Conservation (phyloP, 2,113 vertebrate genomes). For the Pituophis catenifer region DNA sequence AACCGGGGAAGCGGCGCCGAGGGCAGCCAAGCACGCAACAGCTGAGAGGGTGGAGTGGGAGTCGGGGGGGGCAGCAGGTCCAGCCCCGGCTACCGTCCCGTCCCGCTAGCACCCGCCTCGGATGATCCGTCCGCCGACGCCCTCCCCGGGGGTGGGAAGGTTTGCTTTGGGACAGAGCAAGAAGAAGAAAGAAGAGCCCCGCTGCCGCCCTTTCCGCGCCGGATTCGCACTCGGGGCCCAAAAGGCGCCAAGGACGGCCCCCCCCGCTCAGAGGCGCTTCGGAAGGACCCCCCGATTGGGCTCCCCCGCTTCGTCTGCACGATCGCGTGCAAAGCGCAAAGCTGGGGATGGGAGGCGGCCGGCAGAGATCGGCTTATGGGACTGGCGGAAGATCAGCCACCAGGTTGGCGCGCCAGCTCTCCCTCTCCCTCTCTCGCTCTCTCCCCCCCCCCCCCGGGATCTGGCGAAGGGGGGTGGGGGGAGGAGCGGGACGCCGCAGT, state of each 20-base stretch:
- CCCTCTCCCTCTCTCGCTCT: too few relatives aligned
- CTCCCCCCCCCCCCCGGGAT: background rate
- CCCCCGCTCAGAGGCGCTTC: background rate
- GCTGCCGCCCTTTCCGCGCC: background rate
- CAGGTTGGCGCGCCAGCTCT: too few relatives aligned
- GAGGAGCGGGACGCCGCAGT: background rate
- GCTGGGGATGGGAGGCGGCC: background rate
- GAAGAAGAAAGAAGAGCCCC: background rate
- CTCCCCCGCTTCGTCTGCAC: background rate
- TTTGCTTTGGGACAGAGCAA: background rate
- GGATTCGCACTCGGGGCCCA: background rate
- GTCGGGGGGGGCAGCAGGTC: background rate
- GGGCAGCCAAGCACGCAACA: background rate
- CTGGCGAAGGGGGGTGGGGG: too few relatives aligned
- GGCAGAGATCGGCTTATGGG: background rate
- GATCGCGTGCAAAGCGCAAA: background rate
- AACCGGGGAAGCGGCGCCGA: too few relatives aligned
- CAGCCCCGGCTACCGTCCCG: background rate
- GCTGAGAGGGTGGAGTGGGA: background rate
- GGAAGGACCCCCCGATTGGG: background rate
- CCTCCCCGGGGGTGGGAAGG: too few relatives aligned
- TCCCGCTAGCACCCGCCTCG: background rate
- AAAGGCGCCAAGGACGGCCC: background rate
- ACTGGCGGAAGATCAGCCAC: background rate
- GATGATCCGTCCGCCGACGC: background rate